phyloP scores from a whole-genome alignment of 2,113 vertebrate species.

The Chaetorhynchus papuensis region DNA sequence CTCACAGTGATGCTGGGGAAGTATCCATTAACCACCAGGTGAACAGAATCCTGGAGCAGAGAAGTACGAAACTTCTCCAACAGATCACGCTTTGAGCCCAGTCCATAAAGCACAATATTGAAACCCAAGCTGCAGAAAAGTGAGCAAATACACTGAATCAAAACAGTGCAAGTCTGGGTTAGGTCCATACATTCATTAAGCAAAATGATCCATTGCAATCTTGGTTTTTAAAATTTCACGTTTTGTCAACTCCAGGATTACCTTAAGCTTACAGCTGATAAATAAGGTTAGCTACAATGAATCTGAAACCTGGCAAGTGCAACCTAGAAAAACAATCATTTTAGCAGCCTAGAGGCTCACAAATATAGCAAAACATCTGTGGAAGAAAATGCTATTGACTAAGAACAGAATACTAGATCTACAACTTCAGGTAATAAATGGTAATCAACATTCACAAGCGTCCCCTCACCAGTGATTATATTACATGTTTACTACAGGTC shows the following conservation, averaged over 20 bases:
- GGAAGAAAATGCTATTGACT: not conserved
- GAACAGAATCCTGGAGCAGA: conserved; percentile 79
- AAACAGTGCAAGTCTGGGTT: not conserved
- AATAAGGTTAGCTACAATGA: not conserved
- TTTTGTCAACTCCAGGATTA: not conserved
- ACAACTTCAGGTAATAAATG: not conserved
- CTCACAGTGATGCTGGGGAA: conserved; percentile 94
- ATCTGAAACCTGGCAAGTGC: not conserved
- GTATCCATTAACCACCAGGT: conserved; percentile 94
- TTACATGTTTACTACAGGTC: not conserved
- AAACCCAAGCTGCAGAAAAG: conserved; percentile 82
- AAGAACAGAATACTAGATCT: not conserved
- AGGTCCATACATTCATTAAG: not conserved
- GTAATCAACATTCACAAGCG: not conserved
- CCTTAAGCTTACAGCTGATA: not conserved
- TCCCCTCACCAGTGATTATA: not conserved
- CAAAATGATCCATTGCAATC: not conserved
- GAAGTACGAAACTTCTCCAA: conserved; percentile 88
- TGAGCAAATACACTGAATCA: conserved; percentile 12
- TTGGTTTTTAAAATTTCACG: not conserved
- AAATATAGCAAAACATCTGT: not conserved
- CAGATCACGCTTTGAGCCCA: conserved; percentile 91
- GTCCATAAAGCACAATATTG: conserved; percentile 89
- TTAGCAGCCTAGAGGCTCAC: not conserved
- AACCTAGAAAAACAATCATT: not conserved